Evolutionary conservation across 2,797 vertebrate species (phyloP), one percentile per base, ranked within the genome.

Genomic region (Cynopterus sphinx): DNA sequence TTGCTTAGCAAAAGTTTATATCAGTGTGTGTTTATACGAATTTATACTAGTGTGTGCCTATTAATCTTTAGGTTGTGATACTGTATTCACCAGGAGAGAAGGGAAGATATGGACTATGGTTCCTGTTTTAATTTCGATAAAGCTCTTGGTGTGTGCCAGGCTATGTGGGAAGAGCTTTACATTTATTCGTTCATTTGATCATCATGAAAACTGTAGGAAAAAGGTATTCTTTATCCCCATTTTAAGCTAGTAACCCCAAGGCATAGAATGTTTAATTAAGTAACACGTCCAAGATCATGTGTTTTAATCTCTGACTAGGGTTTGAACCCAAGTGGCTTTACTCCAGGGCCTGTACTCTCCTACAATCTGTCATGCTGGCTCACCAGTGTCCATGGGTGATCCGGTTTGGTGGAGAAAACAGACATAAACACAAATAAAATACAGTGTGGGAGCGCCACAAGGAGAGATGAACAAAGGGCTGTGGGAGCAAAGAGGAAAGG

Each of bases 401-500:
- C 33, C 0, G 1, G 59, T 84, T 74, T 63, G 46, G 24, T 65
- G 77, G 65, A 57, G 79, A 70, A 87, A 81, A 93, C 33, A 71
- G 85, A 82, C 63, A 9, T 49, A 85, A 90, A 92, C 49, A 55
- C 91, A 86, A 46, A 86, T 41, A 65, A 51, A 81, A 79, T 75
- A 46, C 36, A 31, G 46, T 24, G 1, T 24, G 67, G 82, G 90
- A 78, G 81, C 24, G 8, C 90, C 15, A 0, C 21, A 8, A 55
- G 46, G 81, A 73, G 22, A 6, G 17, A 4, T 33, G 41, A 79
- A 94, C 95, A 90, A 93, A 93, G 59, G 75, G 84, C 82, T 89
- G 86, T 93, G 89, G 87, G 83, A 96, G 95, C 91, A 5, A 9
- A 39, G 78, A 91, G 86, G 78, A n/a, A 17, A 65, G 94, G 74